phyloP scores from a whole-genome alignment of 2,888 invertebrate species.

The Iphiclides podalirius region DNA sequence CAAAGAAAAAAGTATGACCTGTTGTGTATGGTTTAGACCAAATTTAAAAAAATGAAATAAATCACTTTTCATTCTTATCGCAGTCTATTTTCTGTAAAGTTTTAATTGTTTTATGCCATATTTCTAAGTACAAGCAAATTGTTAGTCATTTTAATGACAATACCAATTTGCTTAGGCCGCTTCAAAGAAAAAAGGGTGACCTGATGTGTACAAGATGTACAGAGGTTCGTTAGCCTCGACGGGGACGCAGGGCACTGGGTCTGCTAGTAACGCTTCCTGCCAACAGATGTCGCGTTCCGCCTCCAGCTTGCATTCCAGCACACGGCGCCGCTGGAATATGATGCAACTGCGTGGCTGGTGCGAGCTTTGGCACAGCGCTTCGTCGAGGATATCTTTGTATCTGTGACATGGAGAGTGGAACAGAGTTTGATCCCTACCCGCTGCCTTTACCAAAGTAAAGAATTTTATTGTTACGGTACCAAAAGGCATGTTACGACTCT shows the following conservation, averaged over 20 bases:
- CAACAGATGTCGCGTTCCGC: constrained; percentile 87
- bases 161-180: no score
- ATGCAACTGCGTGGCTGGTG: constrained; percentile 90
- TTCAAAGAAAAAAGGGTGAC: constrained; percentile 47
- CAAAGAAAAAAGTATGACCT: no score
- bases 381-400: constrained; percentile 90
- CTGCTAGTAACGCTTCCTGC: constrained; percentile 85
- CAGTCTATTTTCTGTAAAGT: no score
- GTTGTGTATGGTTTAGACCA: no score
- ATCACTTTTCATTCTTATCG: no score
- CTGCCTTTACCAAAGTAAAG: background rate
- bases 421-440: no score
- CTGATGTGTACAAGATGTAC: constrained; percentile 96
- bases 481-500: no score
- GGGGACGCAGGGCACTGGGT: constrained; percentile 89
- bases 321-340: constrained; percentile 88
- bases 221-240: constrained; percentile 94
- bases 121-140: no score
- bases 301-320: constrained; percentile 83
- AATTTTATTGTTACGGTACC: no score
- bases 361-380: constrained; percentile 86
- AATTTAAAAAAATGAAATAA: no score
- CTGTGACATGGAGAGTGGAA: constrained; percentile 59
- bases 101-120: no score
- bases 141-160: no score